Base-by-base conservation (phyloP, 2,888 invertebrate species). In the Ommatoiulus sabulosus region DNA sequence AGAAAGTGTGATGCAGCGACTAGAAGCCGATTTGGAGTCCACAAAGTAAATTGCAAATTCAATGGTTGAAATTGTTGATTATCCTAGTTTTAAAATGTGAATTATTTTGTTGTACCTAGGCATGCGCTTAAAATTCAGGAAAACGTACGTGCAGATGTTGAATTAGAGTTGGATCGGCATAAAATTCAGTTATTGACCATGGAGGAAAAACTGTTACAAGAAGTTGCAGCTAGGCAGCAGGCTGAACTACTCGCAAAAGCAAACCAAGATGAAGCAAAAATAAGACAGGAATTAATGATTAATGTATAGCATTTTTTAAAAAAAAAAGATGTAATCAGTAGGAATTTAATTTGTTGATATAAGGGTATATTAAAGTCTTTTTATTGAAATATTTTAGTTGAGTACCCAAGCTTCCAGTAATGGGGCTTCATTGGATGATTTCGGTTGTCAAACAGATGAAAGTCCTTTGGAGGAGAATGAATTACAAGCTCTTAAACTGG, bases 251-350 rank as follows among this genome's bases (percentile, higher is more conserved):
- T 43, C n/a, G 3, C 35, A 12, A 63, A 48, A 63, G 1, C 87
- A 1, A 63, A 52, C 63, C 63, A 20, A 57, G 63, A 87, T 4
- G 87, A 87, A 87, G 43, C 43, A 20, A 20, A 52, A 87, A 43
- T n/a, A 10, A 63, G 10, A 12, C 35, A 87, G 0, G 87, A 87
- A 6, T 48, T 87, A 35, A 44, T 84, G 12, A 15, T 35, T 84
- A 35, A 84, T 35, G 84, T 84, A 84, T 35, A 24, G n/a, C 4
- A n/a, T 63, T 63, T n/a, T 46, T 46, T 46, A 12, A 46, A 46
- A 0, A 12, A 46, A 46, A 0, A 35, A 0, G 35, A 35, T 35
- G 35, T 85, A 85, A 44, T 85, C 43, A 7, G n/a, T 17, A 85
- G 6, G 43, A 3, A 63, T 63, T 3, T n/a, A n/a, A 63, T 63